Percentiles rank a stretch among this genome's conserved stretches.
phyloP scores from a whole-genome alignment of 2,113 vertebrate species.

The Raphicerus campestris region DNA sequence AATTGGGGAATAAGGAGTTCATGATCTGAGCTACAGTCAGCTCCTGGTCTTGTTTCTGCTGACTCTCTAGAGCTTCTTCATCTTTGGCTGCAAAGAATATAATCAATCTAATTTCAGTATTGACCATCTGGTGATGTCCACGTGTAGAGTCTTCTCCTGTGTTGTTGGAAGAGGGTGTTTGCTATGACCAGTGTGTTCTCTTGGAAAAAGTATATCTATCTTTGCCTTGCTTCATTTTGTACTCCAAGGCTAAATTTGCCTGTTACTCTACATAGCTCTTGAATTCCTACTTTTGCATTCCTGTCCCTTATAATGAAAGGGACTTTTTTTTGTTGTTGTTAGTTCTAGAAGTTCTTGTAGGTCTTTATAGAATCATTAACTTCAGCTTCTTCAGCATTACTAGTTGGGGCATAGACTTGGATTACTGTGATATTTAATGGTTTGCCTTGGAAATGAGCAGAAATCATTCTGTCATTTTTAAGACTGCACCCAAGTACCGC shows the following conservation, averaged over 20 bases:
- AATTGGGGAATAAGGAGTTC: background rate
- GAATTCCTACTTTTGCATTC: background rate
- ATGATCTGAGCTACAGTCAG: background rate
- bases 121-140: background rate
- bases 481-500: background rate
- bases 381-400: background rate
- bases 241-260: background rate
- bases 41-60: background rate
- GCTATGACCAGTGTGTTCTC: background rate
- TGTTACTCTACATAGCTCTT: background rate
- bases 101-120: background rate
- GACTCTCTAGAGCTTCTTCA: background rate
- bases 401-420: background rate
- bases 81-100: background rate
- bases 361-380: background rate
- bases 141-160: background rate
- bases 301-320: background rate
- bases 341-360: background rate
- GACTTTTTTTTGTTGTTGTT: background rate
- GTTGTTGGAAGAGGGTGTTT: background rate
- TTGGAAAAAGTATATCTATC: background rate
- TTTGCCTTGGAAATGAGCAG: background rate
- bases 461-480: background rate
- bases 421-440: background rate
- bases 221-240: background rate